Evolutionary conservation across 2,888 invertebrate genomes (phyloP).

Genomic region (Troides oblongomaculatus): DNA sequence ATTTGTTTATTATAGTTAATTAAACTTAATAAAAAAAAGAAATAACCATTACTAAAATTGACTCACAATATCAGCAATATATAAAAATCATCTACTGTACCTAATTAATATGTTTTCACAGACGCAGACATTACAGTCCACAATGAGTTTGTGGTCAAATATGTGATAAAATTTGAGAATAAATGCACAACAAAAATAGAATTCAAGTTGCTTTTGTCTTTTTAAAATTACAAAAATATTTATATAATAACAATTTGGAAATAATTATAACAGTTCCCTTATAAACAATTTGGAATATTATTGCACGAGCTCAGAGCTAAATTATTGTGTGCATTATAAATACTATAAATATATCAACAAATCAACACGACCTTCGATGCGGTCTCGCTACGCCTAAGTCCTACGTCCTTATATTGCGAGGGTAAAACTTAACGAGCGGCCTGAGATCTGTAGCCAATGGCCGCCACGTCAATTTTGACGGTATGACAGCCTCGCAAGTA

Average conservation of each 20-base stretch:
- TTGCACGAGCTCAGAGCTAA: constrained; percentile 78
- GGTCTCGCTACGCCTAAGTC: constrained; percentile 58
- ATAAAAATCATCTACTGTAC: constrained; percentile 62
- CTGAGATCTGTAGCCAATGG: constrained; percentile 26
- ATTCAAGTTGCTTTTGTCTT: constrained; percentile 78
- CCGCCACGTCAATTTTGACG: constrained; percentile 10
- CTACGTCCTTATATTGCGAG: constrained; percentile 49
- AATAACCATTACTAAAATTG: constrained; percentile 77
- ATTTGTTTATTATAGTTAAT: constrained; percentile 72
- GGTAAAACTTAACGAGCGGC: constrained; percentile 17
- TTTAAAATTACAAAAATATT: constrained; percentile 73
- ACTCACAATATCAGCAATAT: constrained; percentile 76
- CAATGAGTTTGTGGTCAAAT: constrained; percentile 68
- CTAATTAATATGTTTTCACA: constrained; percentile 59
- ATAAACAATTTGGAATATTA: constrained; percentile 78
- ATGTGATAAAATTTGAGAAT: constrained; percentile 71
- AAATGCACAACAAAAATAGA: constrained; percentile 79
- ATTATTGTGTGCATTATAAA: constrained; percentile 68
- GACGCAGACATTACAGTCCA: constrained; percentile 71
- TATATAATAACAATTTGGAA: constrained; percentile 74
- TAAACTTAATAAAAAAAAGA: constrained; percentile 71
- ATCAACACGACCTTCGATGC: constrained; percentile 67
- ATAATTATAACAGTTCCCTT: constrained; percentile 70
- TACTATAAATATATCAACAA: constrained; percentile 74
- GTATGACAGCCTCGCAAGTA: constrained; percentile 10